These are phyloP conservation scores for Pissodes strobi DNA, from an alignment of 1,140 invertebrate species.

Conservation along the genomic window DNA sequence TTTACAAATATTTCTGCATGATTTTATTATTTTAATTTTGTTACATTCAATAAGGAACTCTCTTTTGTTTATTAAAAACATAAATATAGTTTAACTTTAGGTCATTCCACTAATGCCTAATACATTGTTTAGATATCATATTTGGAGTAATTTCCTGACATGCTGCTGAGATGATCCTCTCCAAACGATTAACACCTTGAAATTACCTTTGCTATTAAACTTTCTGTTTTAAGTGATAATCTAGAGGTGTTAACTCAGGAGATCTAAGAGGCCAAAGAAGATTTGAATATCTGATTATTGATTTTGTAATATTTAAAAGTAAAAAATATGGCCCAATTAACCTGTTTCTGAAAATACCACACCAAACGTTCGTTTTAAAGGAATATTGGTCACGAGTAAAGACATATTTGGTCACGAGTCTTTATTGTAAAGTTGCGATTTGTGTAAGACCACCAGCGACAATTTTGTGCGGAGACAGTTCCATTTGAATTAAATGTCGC, in stretches of 20 bases:
- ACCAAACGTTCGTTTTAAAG: not conserved
- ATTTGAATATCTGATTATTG: not conserved
- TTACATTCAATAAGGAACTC: too few relatives aligned
- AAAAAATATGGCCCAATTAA: not conserved
- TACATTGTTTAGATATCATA: too few relatives aligned
- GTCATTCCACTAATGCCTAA: too few relatives aligned
- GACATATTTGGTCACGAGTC: too few relatives aligned
- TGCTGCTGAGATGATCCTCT: too few relatives aligned
- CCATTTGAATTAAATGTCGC: not conserved
- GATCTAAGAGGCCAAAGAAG: slow-evolving; percentile 7
- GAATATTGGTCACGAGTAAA: not conserved
- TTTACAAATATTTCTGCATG: too few relatives aligned
- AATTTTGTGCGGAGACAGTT: not conserved
- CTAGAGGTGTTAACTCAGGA: slow-evolving; percentile 12
- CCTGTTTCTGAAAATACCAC: slow-evolving; percentile 1
- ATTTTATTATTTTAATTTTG: too few relatives aligned
- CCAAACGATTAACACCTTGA: too few relatives aligned
- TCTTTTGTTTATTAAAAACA: too few relatives aligned
- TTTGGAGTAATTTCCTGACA: too few relatives aligned
- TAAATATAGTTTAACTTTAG: too few relatives aligned
- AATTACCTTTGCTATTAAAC: too few relatives aligned
- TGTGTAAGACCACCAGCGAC: not conserved
- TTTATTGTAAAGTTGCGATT: slow-evolving; percentile 16
- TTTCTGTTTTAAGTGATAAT: not conserved
- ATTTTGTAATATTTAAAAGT: slow-evolving; percentile 7